Evolutionary conservation across 2,888 invertebrate genomes (phyloP), one percentile per base, ranked within the genome.

Genomic region (Catocala fraxini): DNA sequence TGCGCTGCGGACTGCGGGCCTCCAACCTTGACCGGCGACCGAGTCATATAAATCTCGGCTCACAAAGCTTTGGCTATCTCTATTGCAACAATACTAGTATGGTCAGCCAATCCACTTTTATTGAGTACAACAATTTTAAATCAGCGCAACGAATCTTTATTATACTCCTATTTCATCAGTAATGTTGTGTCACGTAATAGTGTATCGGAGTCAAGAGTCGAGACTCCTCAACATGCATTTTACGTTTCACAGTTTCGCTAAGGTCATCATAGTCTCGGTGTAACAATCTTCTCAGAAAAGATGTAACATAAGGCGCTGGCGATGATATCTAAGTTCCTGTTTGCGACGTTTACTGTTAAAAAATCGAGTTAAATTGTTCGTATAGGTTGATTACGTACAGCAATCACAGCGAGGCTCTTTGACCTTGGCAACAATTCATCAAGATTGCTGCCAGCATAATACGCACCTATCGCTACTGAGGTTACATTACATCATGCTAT

Each of bases 21-120:
- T 88, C 84, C 86, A 91, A 86, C 93, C 93, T 93, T 93, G 93
- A 93, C 92, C 91, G 89, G 75, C 71, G 80, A 86, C 79, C 79
- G 73, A 81, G 80, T 74, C 75, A 71, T 77, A 85, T 85, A 85
- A 85, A 86, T 84, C 83, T 80, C 75, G 65, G 70, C 72, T 79
- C 79, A 84, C 83, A 84, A 81, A 77, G 75, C 63, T 80, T 80
- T 80, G 71, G 80, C 79, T 77, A 76, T 74, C 75, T 74, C 67
- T 75, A 71, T 71, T 80, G 68, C 71, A 71, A 64, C 73, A 68
- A 69, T 70, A 70, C 68, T 12, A 59, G 56, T 69, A 69, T 69
- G 66, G 75, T 66, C 66, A 72, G 67, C 45, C 53, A 51, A 61
- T 63, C 39, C 51, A 72, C 67, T 71, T 57, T 57, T 63, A 64